phyloP scores from a whole-genome alignment of 2,888 invertebrate species.

The Agonopterix arenella region DNA sequence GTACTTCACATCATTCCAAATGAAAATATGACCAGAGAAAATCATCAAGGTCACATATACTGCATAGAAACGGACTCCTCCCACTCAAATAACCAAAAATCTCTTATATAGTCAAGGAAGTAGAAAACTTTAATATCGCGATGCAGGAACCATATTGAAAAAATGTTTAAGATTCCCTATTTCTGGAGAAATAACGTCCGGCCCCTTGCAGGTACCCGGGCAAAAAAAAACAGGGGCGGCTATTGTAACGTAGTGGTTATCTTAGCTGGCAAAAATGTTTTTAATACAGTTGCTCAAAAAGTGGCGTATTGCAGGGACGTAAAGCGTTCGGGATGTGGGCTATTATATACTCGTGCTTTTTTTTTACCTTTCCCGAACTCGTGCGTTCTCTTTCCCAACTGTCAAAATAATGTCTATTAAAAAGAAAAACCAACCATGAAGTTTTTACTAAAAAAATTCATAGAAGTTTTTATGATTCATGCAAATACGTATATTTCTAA shows the following conservation, averaged over 20 bases:
- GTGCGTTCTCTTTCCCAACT: no score
- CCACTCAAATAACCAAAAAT: slow-evolving; percentile 9
- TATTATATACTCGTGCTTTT: no score
- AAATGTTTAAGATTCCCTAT: slow-evolving; percentile 27
- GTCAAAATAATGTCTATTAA: no score
- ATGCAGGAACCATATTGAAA: slow-evolving; percentile 38
- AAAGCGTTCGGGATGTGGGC: no score
- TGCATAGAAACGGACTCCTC: slow-evolving; percentile 69
- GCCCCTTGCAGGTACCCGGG: slow-evolving; percentile 1
- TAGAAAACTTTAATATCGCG: slow-evolving; percentile 42
- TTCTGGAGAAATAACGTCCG: slow-evolving; percentile 1
- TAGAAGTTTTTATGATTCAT: no score
- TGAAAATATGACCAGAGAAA: slow-evolving; percentile 20
- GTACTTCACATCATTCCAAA: slow-evolving; percentile 57
- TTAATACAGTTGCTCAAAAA: no score
- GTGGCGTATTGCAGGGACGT: no score
- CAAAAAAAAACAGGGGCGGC: neutral
- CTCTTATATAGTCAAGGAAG: slow-evolving; percentile 20
- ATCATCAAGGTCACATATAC: slow-evolving; percentile 35
- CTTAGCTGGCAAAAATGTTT: no score
- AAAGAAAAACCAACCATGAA: no score
- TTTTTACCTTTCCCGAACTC: no score
- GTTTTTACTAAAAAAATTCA: no score
- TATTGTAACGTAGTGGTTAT: neutral
- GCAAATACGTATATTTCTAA: no score